Base-by-base conservation (phyloP, 2,797 vertebrate genomes). In the Helicolenus hilgendorfi region DNA sequence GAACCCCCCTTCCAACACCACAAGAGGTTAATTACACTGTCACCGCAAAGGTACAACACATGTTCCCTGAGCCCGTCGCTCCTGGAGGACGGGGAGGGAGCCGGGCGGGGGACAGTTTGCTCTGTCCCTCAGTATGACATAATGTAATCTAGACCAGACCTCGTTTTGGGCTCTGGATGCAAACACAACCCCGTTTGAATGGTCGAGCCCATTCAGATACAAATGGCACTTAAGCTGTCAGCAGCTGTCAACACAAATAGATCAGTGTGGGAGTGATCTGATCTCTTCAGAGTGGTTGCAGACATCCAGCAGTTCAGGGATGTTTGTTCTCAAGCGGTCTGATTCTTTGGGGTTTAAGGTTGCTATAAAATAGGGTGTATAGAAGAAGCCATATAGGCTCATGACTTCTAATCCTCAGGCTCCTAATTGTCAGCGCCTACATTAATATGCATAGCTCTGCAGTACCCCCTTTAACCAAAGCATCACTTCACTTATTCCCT, bases 21-120 rank as follows among this genome's bases (percentile, higher is more conserved):
- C 4, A 45, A 81, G 88, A 94, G 94, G 95, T 96, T 96, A 95
- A 96, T 97, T 95, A 95, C 93, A 89, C 89, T 92, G 94, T 95
- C 92, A 93, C 83, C 73, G 91, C 65, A 64, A 89, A 91, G 81
- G 79, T 65, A 38, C 76, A 92, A 92, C 87, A 74, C 77, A 93
- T 90, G 90, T 82, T 92, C 77, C 75, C 79, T 2, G 38, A 84
- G 89, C 82, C 88, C 82, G 83, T 85, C 78, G n/a, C 82, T 77
- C 76, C 63, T 49, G 71, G 59, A 65, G 78, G 80, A 80, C 49
- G 49, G 76, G 33, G 63, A 60, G 55, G 73, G 38, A 45, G 70
- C 67, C 38, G 29, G 67, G 29, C 3, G 1, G 64, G 29, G 60
- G 36, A 85, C 81, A 81, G 41, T 83, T 69, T 77, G 64, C 77